Percentiles rank a stretch among this genome's conserved stretches.
Evolutionary conservation across 1,140 invertebrate genomes (phyloP).

Genomic region (Epicauta chinensis): DNA sequence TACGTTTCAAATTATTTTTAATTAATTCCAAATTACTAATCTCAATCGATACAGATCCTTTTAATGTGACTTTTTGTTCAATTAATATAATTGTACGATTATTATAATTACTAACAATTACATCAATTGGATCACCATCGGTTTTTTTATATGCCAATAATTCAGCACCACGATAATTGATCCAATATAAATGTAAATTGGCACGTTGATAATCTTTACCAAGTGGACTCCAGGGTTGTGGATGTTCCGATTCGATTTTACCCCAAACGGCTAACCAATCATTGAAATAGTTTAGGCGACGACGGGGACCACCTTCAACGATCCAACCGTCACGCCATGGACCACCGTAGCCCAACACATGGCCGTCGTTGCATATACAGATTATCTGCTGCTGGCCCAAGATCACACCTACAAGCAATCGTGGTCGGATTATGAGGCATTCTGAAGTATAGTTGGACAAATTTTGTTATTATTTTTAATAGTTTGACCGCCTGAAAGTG

Average conservation of each 20-base stretch:
- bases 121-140: constrained; percentile 63
- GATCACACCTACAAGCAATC: constrained; percentile 45
- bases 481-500: no score
- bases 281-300: constrained; percentile 49
- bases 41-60: constrained; percentile 69
- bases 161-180: constrained; percentile 35
- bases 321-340: constrained; percentile 39
- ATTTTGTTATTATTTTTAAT: no score
- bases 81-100: constrained; percentile 64
- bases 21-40: constrained; percentile 65
- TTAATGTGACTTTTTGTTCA: constrained; percentile 65
- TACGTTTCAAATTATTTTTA: constrained; percentile 60
- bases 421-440: no score
- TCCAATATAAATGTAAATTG: constrained; percentile 66
- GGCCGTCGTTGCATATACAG: constrained; percentile 39
- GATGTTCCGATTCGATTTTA: constrained; percentile 68
- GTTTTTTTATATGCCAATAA: constrained; percentile 47
- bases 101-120: constrained; percentile 59
- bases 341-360: constrained; percentile 36
- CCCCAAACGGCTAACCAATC: constrained; percentile 62
- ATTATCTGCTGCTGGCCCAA: constrained; percentile 30
- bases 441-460: no score
- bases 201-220: constrained; percentile 72
- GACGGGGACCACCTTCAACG: constrained; percentile 36
- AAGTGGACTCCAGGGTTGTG: constrained; percentile 77